A percentile compares a stretch with the other conserved stretches of the same genome.
These are phyloP conservation scores for Guaruba guarouba DNA, from an alignment of 2,113 vertebrate genomes.

Conservation along the genomic window DNA sequence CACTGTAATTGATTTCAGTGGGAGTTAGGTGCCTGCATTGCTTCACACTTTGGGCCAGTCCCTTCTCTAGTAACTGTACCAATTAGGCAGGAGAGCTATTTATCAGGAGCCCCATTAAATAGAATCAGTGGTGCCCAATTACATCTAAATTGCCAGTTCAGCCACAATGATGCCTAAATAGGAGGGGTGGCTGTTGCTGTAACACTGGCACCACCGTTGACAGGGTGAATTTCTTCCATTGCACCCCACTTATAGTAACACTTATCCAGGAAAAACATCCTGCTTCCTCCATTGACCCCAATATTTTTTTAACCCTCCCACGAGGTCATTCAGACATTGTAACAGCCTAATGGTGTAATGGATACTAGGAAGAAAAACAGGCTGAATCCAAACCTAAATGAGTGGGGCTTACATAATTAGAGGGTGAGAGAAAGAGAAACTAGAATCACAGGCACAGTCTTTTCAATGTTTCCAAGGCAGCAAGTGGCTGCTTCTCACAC, in stretches of 20 bases:
- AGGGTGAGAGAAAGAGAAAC: conserved; percentile 41
- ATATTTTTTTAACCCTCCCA: neutral
- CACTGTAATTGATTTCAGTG: conserved; percentile 61
- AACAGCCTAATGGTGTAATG: neutral
- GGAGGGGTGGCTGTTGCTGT: neutral
- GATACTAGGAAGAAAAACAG: conserved; percentile 16
- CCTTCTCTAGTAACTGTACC: conserved; percentile 26
- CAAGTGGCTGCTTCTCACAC: conserved; percentile 47
- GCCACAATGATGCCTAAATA: neutral
- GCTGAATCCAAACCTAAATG: conserved; percentile 12
- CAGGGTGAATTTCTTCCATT: neutral
- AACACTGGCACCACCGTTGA: neutral
- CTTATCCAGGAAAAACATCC: neutral
- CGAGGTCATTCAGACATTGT: neutral
- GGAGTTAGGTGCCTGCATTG: conserved; percentile 42
- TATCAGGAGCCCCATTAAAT: conserved; percentile 44
- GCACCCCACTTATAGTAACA: neutral
- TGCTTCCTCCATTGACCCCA: neutral
- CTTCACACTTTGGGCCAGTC: conserved; percentile 23
- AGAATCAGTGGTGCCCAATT: conserved; percentile 46
- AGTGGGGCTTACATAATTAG: conserved; percentile 55
- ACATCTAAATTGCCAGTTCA: conserved; percentile 34
- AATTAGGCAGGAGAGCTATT: conserved; percentile 51
- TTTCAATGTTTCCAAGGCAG: conserved; percentile 69
- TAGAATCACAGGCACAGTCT: neutral